These are phyloP conservation scores for Tor tambroides DNA, from an alignment of 2,113 vertebrate species.

Conservation along the genomic window DNA sequence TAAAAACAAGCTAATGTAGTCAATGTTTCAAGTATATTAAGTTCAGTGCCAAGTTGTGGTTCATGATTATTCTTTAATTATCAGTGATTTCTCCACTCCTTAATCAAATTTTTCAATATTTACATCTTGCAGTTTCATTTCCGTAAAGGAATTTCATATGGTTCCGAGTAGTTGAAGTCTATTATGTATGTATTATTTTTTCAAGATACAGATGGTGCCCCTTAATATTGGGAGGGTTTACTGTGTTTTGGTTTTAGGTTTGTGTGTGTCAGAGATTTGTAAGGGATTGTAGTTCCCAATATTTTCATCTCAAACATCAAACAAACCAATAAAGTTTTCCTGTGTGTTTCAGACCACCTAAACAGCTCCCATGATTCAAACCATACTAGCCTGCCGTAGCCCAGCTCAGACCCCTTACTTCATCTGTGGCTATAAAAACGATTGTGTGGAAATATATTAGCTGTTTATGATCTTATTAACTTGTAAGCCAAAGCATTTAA, in stretches of 20 bases:
- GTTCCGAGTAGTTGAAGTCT: neutral
- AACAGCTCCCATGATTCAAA: neutral
- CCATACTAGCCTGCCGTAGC: neutral
- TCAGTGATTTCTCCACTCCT: neutral
- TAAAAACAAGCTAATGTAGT: neutral
- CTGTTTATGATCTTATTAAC: neutral
- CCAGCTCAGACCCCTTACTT: neutral
- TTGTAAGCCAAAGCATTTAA: neutral
- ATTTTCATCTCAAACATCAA: conserved; percentile 41
- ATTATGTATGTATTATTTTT: neutral
- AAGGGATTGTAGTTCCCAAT: neutral
- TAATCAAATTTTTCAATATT: neutral
- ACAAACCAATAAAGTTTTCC: conserved; percentile 32
- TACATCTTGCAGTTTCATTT: neutral
- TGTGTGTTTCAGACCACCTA: conserved; percentile 50
- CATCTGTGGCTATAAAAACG: neutral
- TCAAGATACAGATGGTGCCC: neutral
- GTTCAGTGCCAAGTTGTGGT: conserved; percentile 3
- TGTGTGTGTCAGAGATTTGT: neutral
- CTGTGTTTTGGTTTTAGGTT: neutral
- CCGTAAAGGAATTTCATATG: neutral
- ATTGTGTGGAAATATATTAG: conserved; percentile 1
- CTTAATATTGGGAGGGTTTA: neutral
- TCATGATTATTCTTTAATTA: neutral
- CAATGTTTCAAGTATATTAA: neutral